phyloP scores from a whole-genome alignment of 2,888 invertebrate species.

The Spatulosminthurus flaviceps region DNA sequence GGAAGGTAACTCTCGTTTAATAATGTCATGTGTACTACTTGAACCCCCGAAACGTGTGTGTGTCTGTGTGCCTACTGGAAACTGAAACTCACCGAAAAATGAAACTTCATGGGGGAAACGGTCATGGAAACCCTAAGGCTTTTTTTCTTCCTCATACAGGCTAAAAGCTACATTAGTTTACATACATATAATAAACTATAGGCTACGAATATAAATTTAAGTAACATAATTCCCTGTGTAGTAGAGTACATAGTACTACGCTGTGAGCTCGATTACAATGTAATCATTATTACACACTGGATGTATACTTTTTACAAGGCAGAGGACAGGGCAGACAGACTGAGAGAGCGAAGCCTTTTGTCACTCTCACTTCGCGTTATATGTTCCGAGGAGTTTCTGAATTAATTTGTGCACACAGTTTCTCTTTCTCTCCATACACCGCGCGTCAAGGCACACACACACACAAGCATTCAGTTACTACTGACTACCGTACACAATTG shows the following conservation, averaged over 20 bases:
- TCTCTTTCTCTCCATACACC: too few species aligned
- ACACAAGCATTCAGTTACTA: neutral
- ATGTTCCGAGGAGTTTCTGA: neutral
- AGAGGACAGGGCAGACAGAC: neutral
- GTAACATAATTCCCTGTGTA: neutral
- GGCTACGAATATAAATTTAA: neutral
- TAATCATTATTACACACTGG: conserved; percentile 10
- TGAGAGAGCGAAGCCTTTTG: conserved; percentile 2
- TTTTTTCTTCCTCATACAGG: too few species aligned
- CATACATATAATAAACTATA: neutral
- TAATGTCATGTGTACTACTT: conserved; percentile 7
- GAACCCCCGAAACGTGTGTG: neutral
- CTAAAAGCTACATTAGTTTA: too few species aligned
- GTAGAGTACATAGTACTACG: neutral
- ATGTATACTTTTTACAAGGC: too few species aligned
- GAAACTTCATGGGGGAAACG: conserved; percentile 2
- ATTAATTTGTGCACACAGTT: conserved; percentile 12
- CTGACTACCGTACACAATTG: too few species aligned
- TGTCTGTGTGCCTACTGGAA: too few species aligned
- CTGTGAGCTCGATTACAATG: conserved; percentile 11
- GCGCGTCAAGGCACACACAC: neutral
- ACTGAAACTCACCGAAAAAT: neutral
- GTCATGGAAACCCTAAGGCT: conserved; percentile 18
- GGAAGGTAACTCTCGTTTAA: neutral
- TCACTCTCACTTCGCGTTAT: conserved; percentile 2